Base-by-base conservation (phyloP, 1,140 invertebrate genomes). In the Wasmannia auropunctata region DNA sequence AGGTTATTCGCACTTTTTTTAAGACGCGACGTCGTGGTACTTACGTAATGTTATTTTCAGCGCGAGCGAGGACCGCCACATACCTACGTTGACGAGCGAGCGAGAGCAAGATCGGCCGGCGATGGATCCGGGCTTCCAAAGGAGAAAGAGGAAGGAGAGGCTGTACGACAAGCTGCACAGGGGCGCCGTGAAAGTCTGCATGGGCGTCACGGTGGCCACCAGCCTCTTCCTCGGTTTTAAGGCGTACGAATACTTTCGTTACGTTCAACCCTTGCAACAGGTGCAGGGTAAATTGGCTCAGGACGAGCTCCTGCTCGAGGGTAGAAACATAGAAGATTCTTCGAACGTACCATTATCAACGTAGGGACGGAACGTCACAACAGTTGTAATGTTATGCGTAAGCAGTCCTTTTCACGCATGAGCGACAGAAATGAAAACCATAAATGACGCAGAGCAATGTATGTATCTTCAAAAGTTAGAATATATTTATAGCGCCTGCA, bases 221-320 rank as follows among this genome's bases (percentile, higher is more conserved):
- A 7, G 56, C 7, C 0, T 46, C 28, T 0, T 51, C 0, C 0
- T 93, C 4, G 37, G 0, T 14, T 87, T 86, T n/a, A 34, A 79
- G n/a, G n/a, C 67, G 2, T 91, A 72, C 3, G 5, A 91, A 51
- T 94, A 92, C 76, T 54, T 88, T 28, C 40, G 75, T 4, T 70
- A 92, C 34, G 7, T 94, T n/a, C 90, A 86, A 70, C 94, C 94
- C 0, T 0, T 60, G 1, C 34, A 63, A 2, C 79, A 54, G 62
- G 77, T 63, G 25, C 11, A 86, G 1, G 25, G 84, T 40, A 5
- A 88, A 56, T 43, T 87, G 58, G 7, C 37, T 0, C 14, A 92
- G 37, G 65, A 91, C 67, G 90, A 92, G 56, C 74, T 94, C 1
- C 63, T 95, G 31, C 40, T 63, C 28, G 94, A 94, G 90, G 94